Conservation (phyloP, 1,140 invertebrate genomes). For the Eulimnadia texana region DNA sequence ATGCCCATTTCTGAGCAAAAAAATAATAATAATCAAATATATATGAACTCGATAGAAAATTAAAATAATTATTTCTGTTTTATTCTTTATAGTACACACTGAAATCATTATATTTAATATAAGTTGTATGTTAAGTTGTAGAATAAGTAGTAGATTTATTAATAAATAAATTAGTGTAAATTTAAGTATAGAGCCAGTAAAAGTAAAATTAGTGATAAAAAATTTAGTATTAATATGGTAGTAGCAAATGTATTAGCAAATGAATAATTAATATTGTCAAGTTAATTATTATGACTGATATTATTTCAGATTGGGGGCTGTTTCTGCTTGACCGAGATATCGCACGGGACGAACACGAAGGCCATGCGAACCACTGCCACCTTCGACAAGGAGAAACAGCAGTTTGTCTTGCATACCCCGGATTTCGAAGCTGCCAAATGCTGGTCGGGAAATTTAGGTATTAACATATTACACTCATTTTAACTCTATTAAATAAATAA, state of each 20-base stretch:
- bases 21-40: too few relatives aligned
- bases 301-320: slow-evolving; percentile 54
- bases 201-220: slow-evolving; percentile 11
- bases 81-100: too few relatives aligned
- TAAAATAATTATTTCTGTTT: too few relatives aligned
- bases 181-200: slow-evolving; percentile 2
- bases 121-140: too few relatives aligned
- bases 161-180: not conserved
- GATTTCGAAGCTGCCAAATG: slow-evolving; percentile 90
- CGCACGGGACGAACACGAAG: slow-evolving; percentile 86
- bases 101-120: too few relatives aligned
- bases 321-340: slow-evolving; percentile 80
- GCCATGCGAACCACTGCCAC: slow-evolving; percentile 77
- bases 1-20: too few relatives aligned
- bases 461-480: slow-evolving; percentile 16
- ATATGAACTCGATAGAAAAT: too few relatives aligned
- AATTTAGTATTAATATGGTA: slow-evolving; percentile 1
- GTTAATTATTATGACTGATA: too few relatives aligned
- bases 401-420: slow-evolving; percentile 80
- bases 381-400: slow-evolving; percentile 57
- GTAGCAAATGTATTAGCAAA: slow-evolving; percentile 11
- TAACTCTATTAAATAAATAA: slow-evolving; percentile 4
- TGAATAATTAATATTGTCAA: slow-evolving; percentile 4
- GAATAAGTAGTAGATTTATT: too few relatives aligned
- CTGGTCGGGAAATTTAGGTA: slow-evolving; percentile 82